phyloP scores from a whole-genome alignment of 2,113 vertebrate species.

The Calcarius ornatus region DNA sequence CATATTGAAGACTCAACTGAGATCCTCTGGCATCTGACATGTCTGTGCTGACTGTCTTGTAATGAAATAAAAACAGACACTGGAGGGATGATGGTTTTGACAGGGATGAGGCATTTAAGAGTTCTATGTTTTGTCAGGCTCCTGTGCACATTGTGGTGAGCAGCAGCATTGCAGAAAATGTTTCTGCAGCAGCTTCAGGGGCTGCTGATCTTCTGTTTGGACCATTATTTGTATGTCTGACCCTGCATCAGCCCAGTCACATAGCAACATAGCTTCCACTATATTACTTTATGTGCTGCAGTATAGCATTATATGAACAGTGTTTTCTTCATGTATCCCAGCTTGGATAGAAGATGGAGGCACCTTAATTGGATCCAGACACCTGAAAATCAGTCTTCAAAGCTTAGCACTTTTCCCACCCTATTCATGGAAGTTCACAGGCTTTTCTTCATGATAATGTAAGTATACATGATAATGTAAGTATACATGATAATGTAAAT shows the following conservation, averaged over 20 bases:
- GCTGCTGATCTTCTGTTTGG: neutral
- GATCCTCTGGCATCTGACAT: neutral
- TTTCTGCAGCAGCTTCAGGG: neutral
- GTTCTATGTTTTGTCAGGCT: neutral
- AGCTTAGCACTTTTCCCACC: neutral
- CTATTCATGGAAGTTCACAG: neutral
- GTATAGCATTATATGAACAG: accelerated
- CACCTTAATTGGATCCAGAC: neutral
- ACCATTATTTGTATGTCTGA: neutral
- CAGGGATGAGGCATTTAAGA: neutral
- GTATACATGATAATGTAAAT: no score
- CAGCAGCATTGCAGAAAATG: neutral
- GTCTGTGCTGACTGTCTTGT: neutral
- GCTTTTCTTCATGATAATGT: neutral
- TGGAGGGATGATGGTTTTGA: neutral
- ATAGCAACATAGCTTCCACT: accelerated
- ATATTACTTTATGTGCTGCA: neutral
- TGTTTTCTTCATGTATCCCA: neutral
- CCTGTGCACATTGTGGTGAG: neutral
- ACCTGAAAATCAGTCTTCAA: neutral
- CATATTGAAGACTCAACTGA: neutral
- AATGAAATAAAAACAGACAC: neutral
- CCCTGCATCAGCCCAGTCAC: neutral
- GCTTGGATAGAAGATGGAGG: neutral
- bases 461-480: neutral